Conservation (phyloP, 2,113 vertebrate species). For the Zosterops pallidus region DNA sequence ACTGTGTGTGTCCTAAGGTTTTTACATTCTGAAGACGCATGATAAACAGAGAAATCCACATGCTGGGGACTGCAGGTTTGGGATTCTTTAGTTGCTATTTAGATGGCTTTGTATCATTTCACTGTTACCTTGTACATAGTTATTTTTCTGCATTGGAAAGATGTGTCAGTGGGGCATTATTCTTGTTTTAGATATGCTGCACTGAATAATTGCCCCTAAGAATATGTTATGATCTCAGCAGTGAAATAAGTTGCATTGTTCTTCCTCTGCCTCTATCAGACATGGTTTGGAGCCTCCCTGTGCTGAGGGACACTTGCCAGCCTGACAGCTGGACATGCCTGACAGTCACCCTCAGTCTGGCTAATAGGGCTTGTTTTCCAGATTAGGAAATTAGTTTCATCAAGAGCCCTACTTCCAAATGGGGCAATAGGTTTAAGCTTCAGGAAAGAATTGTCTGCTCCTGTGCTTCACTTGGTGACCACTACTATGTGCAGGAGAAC, state of each 20-base stretch:
- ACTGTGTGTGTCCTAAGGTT: neutral
- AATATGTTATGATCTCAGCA: slow-evolving; percentile 21
- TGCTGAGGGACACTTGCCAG: neutral
- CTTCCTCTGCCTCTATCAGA: neutral
- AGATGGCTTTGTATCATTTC: neutral
- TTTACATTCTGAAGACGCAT: neutral
- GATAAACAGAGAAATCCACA: neutral
- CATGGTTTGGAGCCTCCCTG: neutral
- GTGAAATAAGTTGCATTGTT: slow-evolving; percentile 9
- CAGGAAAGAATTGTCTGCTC: neutral
- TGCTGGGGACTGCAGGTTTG: neutral
- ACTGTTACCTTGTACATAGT: neutral
- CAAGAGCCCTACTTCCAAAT: neutral
- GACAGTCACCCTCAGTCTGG: neutral
- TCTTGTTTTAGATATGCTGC: neutral
- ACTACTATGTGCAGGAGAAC: neutral
- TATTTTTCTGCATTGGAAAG: neutral
- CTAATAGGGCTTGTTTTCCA: neutral
- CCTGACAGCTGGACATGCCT: neutral
- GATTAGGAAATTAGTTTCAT: neutral
- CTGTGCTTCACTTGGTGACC: neutral
- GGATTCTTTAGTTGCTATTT: neutral
- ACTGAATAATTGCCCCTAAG: neutral
- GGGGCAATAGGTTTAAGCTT: neutral
- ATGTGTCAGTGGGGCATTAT: neutral